Base-by-base conservation (phyloP, 2,113 vertebrate species). In the Bujurquina vittata region DNA sequence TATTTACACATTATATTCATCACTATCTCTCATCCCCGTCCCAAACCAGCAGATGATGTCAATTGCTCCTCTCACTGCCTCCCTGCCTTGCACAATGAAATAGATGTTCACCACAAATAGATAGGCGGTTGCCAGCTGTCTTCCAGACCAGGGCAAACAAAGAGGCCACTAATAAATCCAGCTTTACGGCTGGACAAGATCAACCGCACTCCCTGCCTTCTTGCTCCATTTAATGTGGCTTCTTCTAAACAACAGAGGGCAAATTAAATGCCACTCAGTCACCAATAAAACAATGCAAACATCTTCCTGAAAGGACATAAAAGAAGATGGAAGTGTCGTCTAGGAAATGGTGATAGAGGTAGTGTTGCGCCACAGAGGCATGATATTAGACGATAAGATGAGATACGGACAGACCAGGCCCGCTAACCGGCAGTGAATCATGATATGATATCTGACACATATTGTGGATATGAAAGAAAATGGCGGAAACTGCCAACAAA, bases 1-100 rank as follows among this genome's bases (percentile, higher is more conserved):
- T 95, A 95, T 95, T 95, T 95, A 93, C 94, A 91, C 95, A 89
- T 93, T 92, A 94, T 94, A 95, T 95, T 95, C 94, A 96, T 95
- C 95, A 89, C 91, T 94, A 93, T 94, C 93, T 89, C 91, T 94
- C 93, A 93, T 91, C 93, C 90, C 89, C 86, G 85, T 92, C 92
- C 88, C 59, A 75, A 87, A 93, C 92, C 81, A 75, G 88, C 79
- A 78, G 88, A 94, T 92, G 93, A 95, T 94, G 94, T 94, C 87
- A 91, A 93, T 81, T 92, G 88, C 87, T 91, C 88, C 89, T 89
- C 86, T 83, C 63, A 60, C 88, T 84, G 87, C 90, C 92, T 93
- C 89, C 76, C 89, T 83, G 90, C 80, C 80, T 84, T 12, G 80
- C 90, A 92, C 91, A 93, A 93, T 94, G 92, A 94, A 92, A 94